Base-by-base conservation (phyloP, 2,888 invertebrate genomes). In the Sarcophaga variegata region DNA sequence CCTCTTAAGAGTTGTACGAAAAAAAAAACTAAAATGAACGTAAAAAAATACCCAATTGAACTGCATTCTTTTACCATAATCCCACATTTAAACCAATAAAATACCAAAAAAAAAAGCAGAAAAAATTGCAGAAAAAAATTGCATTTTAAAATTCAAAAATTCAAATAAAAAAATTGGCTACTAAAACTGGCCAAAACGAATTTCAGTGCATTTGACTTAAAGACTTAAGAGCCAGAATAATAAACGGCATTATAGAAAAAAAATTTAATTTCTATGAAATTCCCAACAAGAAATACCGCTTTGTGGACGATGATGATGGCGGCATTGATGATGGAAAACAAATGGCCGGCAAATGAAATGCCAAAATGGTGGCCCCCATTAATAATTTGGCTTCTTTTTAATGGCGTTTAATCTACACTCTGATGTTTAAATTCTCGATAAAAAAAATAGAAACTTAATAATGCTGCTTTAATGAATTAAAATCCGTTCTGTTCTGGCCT, bases 71-170 rank as follows among this genome's bases (percentile, higher is more conserved):
- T 37, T 69, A 72, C 69, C 64, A 69, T 70, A 83, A 83, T 86
- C 81, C 83, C 83, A 86, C 83, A 86, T 85, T 79, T 76, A 66
- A 67, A 75, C 0, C 54, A 54, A 17, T 14, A 54, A 54, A 54
- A 17, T 54, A 17, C 5, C 4, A 54, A 54, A 54, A 54, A 49
- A 54, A 5, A 54, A 67, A n/a, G 8, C 25, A 25, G 3, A 25
- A 25, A 25, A 25, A 25, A 25, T 0, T 3, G 66, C 27, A 67
- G 3, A 14, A 49, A 49, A 49, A 49, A 14, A 49, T 49, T 54
- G 49, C 17, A 54, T 54, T 54, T 54, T 54, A 17, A 54, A 54
- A 54, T 54, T 17, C 3, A 54, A 54, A 14, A 54, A 54, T 20
- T 20, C 2, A 54, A 14, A 8, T 8, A 6, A 37, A 10, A 37